Evolutionary conservation across 2,113 vertebrate species (phyloP), one percentile per base, ranked within the genome.

Genomic region (Oreotrochilus melanogaster): DNA sequence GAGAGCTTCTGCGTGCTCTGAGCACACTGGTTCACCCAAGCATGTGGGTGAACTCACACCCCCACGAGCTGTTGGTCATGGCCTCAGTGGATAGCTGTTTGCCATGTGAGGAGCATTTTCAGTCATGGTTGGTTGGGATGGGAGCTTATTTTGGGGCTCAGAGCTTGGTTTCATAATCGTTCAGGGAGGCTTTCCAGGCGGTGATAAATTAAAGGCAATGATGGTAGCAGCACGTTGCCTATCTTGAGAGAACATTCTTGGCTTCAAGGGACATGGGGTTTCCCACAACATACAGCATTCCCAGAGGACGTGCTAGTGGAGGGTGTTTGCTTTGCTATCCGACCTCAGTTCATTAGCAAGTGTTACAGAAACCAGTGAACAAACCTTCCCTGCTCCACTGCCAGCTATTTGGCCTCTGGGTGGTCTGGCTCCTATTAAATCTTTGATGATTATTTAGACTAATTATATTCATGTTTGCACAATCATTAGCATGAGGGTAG

Each of bases 391-490:
- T 57, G 85, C 86, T 90, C 54, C 88, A 92, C 83, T 3, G 24
- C 90, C 94, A 95, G 94, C 88, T 93, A 90, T 92, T 93, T 95
- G 95, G 93, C 94, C 96, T 81, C 93, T 95, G 96, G 95, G 97
- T 97, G 97, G 95, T 95, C 97, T 97, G 94, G 92, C 95, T 96
- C 88, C 93, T 73, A 91, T 97, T 96, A 97, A 97, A 92, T 85
- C 94, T 91, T 97, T 82, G 94, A 95, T 94, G 95, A 96, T 96
- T 97, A 96, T 96, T 96, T 95, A 92, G 92, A 93, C 93, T 96
- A 97, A 97, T 97, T 97, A 84, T 90, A 96, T 96, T 97, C 88
- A 82, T 96, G 96, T 97, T 97, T 97, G 96, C 95, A 96, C 95
- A 96, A 97, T 97, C 96, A 64, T 96, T 95, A 97, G 97, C 96